phyloP scores from a whole-genome alignment of 2,797 vertebrate species.

The Nasua narica region DNA sequence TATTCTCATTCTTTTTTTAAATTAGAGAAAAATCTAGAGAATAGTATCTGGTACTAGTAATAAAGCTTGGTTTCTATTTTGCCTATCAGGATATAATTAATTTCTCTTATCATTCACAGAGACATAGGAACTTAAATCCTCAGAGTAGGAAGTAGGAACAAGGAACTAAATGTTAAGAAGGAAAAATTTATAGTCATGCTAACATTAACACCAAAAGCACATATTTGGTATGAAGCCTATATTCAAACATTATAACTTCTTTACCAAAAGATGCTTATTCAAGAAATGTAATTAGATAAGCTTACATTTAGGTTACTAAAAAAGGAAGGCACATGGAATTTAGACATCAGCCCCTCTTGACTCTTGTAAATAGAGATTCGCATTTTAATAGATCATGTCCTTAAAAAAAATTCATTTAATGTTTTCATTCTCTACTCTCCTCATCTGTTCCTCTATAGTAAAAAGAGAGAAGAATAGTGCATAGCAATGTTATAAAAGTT shows the following conservation, averaged over 20 bases:
- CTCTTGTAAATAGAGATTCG: not conserved
- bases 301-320: not conserved
- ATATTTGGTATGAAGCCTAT: not conserved
- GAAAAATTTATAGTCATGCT: not conserved
- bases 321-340: not conserved
- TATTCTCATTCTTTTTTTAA: not conserved
- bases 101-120: not conserved
- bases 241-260: not conserved
- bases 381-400: not conserved
- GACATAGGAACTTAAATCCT: not conserved
- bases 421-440: not conserved
- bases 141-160: no score
- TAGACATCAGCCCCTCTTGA: not conserved
- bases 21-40: not conserved
- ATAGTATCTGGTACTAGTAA: not conserved
- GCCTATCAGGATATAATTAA: not conserved
- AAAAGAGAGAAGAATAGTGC: not conserved
- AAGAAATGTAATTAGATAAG: not conserved
- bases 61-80: slow-evolving; percentile 16
- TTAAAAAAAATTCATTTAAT: not conserved
- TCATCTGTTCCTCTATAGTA: not conserved
- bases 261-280: not conserved
- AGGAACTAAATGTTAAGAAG: slow-evolving; percentile 4
- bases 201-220: not conserved
- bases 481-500: not conserved